Base-by-base conservation (phyloP, 2,113 vertebrate species). In the Sapajus apella region DNA sequence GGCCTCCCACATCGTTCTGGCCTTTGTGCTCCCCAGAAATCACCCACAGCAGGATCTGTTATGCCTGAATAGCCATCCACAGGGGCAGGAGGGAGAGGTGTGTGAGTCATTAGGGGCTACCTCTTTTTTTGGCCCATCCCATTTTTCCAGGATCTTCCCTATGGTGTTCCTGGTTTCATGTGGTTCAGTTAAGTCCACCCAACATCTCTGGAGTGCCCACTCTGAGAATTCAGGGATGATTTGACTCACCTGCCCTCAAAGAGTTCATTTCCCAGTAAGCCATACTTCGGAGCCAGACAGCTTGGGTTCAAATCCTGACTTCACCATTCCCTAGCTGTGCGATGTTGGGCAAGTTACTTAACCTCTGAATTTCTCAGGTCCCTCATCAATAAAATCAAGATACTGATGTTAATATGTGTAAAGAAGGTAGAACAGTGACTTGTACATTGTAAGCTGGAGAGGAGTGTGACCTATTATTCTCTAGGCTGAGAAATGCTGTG, bases 331-430 rank as follows among this genome's bases (percentile, higher is more conserved):
- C 70, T 56, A 76, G 64, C 56, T 87, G 27, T 77, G 45, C 87
- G 94, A 95, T 61, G 66, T 64, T 76, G 66, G 43, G 10, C 61
- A 76, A 95, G 43, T 83, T 72, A 66, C 6, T 90, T 90, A 84
- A 84, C 7, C 20, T 81, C 70, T 84, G 32, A 6, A 64, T 90
- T 92, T 89, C 58, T 66, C 43, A 83, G 68, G 85, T 90, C 84
- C 68, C 52, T 91, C 25, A 50, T 27, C 32, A 79, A n/a, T 83
- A 27, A 95, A 77, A 47, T 80, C 37, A 89, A 77, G 66, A 30
- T 23, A 73, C 25, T 37, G 70, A 81, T 27, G 32, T 45, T 77
- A 66, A 95, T 2, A 47, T 20, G 16, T 9, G 4, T 21, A 20
- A 75, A 95, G 27, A 50, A 80, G 81, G 64, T 79, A 18, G 73